Base-by-base conservation (phyloP, 2,113 vertebrate species). In the Ciconia maguari region DNA sequence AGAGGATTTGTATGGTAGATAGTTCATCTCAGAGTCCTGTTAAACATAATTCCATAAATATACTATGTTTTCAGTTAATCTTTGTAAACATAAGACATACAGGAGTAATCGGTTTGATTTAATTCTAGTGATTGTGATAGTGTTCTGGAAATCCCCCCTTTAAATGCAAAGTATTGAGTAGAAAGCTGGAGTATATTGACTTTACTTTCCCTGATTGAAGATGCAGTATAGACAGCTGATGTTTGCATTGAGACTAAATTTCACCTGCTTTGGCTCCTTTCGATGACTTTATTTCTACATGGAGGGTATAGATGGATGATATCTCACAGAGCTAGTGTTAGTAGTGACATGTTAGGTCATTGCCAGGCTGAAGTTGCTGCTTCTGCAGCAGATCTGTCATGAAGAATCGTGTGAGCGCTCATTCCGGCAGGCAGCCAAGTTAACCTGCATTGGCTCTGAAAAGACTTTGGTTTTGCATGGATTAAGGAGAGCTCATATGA, bases 381-480 rank as follows among this genome's bases (percentile, higher is more conserved):
- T 51, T 65, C 36, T 89, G 64, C 32, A 46, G 58, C 16, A 57
- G 30, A 29, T 71, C 42, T 48, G 36, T 78, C 60, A 49, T 4
- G 1, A 46, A 21, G 58, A 89, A 14, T 19, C 1, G 0, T 4
- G 5, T 5, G 13, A 58, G 15, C 16, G 0, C 25, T 77, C 6
- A 3, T 27, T 58, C 57, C 49, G 38, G 48, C 62, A 83, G 44
- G 32, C 70, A 86, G 58, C 36, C 54, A 36, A 4, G 48, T 62
- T 68, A 38, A 38, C 48, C 24, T 10, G 2, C 41, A 3, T 55
- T 54, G 38, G 38, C 38, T 38, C 38, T 38, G 38, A 38, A 38
- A 38, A 38, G 61, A 10, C 90, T 87, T 83, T 22, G 44, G 21
- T 72, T 90, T 90, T 72, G 18, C 4, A 2, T 57, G 61, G 41